Percentiles rank a stretch among this genome's conserved stretches.
Evolutionary conservation across 2,797 vertebrate genomes (phyloP).

Genomic region (Anableps anableps): DNA sequence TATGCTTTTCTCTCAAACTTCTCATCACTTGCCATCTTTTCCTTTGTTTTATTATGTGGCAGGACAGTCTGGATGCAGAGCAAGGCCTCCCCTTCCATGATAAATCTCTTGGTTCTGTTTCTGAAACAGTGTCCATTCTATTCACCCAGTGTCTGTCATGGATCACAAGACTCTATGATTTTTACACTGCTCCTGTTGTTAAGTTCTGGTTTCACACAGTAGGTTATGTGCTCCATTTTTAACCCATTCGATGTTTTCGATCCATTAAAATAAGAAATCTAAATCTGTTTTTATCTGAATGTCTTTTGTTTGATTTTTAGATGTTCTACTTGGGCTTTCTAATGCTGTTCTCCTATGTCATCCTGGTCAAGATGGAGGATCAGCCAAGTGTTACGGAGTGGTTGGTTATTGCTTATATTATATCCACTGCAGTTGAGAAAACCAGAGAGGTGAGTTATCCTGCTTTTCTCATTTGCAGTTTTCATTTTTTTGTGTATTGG

Average conservation of each 20-base stretch:
- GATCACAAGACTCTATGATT: constrained; percentile 89
- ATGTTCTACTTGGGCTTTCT: constrained; percentile 93
- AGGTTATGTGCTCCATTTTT: constrained; percentile 42
- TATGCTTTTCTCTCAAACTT: neutral
- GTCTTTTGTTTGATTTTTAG: constrained; percentile 67
- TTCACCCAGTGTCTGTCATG: constrained; percentile 72
- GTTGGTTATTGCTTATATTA: constrained; percentile 91
- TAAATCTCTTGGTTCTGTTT: constrained; percentile 39
- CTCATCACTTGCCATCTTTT: neutral
- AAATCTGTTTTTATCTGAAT: neutral
- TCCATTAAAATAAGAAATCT: no score
- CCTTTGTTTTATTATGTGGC: constrained; percentile 11
- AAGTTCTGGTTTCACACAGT: constrained; percentile 99
- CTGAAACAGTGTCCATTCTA: constrained; percentile 51
- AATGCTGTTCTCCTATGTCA: constrained; percentile 91
- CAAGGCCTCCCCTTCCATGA: constrained; percentile 70
- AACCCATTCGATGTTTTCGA: neutral
- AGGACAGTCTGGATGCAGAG: constrained; percentile 86
- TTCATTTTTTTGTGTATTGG: neutral
- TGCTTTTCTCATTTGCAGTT: neutral
- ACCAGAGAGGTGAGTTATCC: constrained; percentile 88
- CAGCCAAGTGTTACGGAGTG: constrained; percentile 90
- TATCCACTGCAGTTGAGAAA: constrained; percentile 92
- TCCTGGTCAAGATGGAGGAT: constrained; percentile 92
- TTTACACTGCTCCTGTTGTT: constrained; percentile 96